Evolutionary conservation across 2,797 vertebrate genomes (phyloP), one percentile per base, ranked within the genome.

Genomic region (Gephyroberyx darwinii): DNA sequence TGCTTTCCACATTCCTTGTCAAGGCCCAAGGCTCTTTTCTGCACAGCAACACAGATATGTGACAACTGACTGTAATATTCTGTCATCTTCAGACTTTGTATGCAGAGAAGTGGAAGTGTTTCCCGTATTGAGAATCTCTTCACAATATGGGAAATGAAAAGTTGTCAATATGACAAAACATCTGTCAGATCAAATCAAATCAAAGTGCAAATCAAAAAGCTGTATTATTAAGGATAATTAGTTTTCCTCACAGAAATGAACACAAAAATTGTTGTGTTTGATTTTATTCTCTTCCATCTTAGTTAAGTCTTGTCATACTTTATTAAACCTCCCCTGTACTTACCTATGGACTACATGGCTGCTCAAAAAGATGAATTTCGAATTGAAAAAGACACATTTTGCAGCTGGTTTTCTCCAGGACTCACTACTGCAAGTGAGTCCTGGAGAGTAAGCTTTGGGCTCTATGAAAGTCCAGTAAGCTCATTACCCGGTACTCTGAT

Each of bases 401-500:
- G 26, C 19, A 48, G 14, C 62, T 61, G 69, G 62, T 48, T 80
- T 68, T 65, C 71, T 78, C 56, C 39, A 39, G 72, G 50, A 65
- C 73, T 84, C 75, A 72, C 76, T 80, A 26, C 26, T 85, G 75
- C 61, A 47, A 26, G 26, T 26, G 26, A 26, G 84, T 51, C 89
- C 85, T 85, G 87, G 89, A 89, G 89, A 86, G 88, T 86, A 92
- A 92, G 87, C 86, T 71, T 61, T 70, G 2, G 22, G 74, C 83
- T 86, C 87, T 77, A 69, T 90, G 77, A 86, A 89, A 84, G 86
- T 89, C 85, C 77, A 77, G 43, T 93, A 94, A 94, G 90, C 93
- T 92, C 85, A 93, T 94, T 94, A 93, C 88, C 88, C 82, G 77
- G 68, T 79, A 80, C 90, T 84, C 76, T 78, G 86, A 92, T 91